Conservation (phyloP, 1,140 invertebrate species). For the Lamellibrachia luymesi region DNA sequence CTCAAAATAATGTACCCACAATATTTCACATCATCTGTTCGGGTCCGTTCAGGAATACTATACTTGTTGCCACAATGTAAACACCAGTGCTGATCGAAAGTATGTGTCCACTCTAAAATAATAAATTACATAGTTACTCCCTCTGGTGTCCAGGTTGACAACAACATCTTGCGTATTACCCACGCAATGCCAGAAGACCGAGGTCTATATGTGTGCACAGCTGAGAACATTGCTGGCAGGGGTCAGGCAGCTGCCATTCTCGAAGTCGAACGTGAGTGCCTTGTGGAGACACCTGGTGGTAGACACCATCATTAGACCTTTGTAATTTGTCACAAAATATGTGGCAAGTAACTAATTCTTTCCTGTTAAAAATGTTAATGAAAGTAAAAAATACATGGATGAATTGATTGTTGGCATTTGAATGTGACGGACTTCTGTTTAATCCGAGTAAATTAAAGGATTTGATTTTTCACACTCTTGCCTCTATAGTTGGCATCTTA, state of each 20-base stretch:
- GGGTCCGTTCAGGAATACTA: too few relatives aligned
- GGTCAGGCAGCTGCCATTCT: slow-evolving; percentile 72
- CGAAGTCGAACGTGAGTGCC: slow-evolving; percentile 80
- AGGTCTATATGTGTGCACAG: slow-evolving; percentile 77
- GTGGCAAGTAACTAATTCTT: too few relatives aligned
- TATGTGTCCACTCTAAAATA: background rate
- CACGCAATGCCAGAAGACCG: slow-evolving; percentile 68
- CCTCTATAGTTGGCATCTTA: background rate
- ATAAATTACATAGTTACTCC: background rate
- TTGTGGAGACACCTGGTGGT: background rate
- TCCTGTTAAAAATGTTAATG: background rate
- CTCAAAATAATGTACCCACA: too few relatives aligned
- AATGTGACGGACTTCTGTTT: background rate
- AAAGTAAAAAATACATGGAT: background rate
- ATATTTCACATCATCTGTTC: too few relatives aligned
- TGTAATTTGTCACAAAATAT: background rate
- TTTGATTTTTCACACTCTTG: too few relatives aligned
- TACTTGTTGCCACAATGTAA: too few relatives aligned
- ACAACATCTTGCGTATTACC: slow-evolving; percentile 70
- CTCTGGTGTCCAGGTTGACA: slow-evolving; percentile 53
- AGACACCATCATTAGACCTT: background rate
- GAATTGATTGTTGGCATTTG: background rate
- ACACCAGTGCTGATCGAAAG: background rate
- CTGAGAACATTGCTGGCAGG: slow-evolving; percentile 60
- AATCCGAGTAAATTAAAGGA: background rate